phyloP scores from a whole-genome alignment of 2,888 invertebrate species.

The Limnephilus rhombicus region DNA sequence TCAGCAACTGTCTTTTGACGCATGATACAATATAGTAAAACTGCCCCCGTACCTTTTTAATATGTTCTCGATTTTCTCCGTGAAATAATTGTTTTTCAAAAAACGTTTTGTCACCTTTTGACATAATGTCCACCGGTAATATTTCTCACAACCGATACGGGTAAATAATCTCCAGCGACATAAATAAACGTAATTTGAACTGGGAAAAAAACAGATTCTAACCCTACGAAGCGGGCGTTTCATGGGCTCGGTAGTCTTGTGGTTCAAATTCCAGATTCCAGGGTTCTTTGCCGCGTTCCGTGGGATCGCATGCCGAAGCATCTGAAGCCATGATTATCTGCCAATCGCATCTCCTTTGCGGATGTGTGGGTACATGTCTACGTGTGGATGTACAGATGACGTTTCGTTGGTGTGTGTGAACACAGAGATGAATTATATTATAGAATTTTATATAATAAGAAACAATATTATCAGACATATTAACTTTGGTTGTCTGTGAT shows the following conservation, averaged over 20 bases:
- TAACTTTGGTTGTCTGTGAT: too few species aligned
- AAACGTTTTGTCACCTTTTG: background rate
- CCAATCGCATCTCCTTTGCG: conserved; percentile 47
- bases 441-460: background rate
- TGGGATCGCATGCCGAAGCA: conserved; percentile 53
- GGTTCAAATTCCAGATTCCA: conserved; percentile 30
- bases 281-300: conserved; percentile 39
- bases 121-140: background rate
- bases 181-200: background rate
- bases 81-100: too few species aligned
- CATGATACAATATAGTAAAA: too few species aligned
- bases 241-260: conserved; percentile 15
- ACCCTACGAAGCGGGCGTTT: background rate
- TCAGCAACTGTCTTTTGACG: too few species aligned
- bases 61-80: too few species aligned
- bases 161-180: background rate
- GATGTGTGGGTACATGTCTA: conserved; percentile 24
- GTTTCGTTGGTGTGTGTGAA: conserved; percentile 9
- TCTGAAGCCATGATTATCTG: conserved; percentile 47
- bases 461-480: too few species aligned
- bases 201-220: background rate
- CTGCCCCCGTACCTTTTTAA: too few species aligned
- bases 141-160: background rate
- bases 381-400: background rate
- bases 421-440: conserved; percentile 10